These are phyloP conservation scores for Microtus richardsoni DNA, from an alignment of 2,113 vertebrate genomes.

Conservation along the genomic window DNA sequence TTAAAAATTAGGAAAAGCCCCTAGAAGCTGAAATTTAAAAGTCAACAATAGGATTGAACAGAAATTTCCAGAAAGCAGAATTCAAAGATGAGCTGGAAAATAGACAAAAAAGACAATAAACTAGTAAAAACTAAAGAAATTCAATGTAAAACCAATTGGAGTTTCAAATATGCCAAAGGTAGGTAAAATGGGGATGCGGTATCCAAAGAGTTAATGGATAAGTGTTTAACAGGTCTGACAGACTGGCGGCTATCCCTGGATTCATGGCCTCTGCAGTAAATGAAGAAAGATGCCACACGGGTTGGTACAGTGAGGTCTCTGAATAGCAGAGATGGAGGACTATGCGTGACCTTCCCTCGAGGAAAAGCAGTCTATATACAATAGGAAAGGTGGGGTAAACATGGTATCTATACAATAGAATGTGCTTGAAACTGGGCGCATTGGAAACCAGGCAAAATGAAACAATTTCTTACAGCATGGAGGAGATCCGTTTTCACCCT, in stretches of 20 bases:
- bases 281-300: not conserved
- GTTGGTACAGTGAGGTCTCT: not conserved
- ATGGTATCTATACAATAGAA: not conserved
- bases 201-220: not conserved
- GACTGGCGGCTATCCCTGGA: not conserved
- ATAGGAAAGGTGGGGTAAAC: not conserved
- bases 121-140: not conserved
- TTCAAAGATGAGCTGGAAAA: not conserved
- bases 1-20: not conserved
- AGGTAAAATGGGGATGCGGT: not conserved
- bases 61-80: not conserved
- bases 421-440: not conserved
- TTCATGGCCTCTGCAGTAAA: not conserved
- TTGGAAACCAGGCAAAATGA: not conserved
- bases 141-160: not conserved
- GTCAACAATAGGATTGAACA: not conserved
- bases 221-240: not conserved
- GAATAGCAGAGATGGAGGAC: not conserved
- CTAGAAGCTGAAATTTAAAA: constrained; percentile 2
- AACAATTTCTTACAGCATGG: not conserved
- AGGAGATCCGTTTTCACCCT: not conserved
- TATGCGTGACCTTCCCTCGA: not conserved
- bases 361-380: not conserved
- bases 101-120: not conserved
- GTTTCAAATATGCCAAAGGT: not conserved